Percentiles rank a stretch among this genome's conserved stretches.
Conservation (phyloP, 2,797 vertebrate species). For the Urocyon cinereoargenteus region DNA sequence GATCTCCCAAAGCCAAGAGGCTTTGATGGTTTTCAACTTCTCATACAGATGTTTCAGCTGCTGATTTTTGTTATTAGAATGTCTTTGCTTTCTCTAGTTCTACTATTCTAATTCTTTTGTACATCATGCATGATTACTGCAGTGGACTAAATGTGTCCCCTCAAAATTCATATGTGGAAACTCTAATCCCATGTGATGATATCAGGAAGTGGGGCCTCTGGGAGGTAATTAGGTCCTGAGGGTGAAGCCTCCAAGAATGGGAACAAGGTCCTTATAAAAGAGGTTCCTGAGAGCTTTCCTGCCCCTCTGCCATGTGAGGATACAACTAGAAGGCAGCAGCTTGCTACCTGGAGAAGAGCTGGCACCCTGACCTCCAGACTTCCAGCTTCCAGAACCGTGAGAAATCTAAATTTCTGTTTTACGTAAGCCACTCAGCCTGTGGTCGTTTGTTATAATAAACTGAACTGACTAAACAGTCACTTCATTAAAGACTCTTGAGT, state of each 20-base stretch:
- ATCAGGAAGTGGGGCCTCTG: background rate
- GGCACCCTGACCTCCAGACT: background rate
- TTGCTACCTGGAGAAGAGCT: background rate
- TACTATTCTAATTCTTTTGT: background rate
- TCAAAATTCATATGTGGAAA: background rate
- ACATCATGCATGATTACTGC: background rate
- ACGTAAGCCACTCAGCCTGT: background rate
- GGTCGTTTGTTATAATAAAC: background rate
- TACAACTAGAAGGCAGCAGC: background rate
- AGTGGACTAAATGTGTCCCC: background rate
- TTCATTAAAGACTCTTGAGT: background rate
- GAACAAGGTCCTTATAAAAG: background rate
- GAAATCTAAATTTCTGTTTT: background rate
- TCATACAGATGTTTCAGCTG: background rate
- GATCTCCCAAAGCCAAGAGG: background rate
- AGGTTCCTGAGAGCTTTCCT: background rate
- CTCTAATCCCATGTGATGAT: background rate
- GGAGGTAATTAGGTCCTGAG: background rate
- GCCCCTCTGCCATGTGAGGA: background rate
- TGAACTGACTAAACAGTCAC: background rate
- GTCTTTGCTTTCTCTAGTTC: background rate
- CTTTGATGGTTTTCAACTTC: background rate
- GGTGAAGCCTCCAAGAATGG: background rate
- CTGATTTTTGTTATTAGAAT: background rate
- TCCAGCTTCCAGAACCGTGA: background rate